A percentile compares a stretch with the other conserved stretches of the same genome.
Evolutionary conservation across 2,113 vertebrate genomes (phyloP).

Genomic region (Loxodonta africana): DNA sequence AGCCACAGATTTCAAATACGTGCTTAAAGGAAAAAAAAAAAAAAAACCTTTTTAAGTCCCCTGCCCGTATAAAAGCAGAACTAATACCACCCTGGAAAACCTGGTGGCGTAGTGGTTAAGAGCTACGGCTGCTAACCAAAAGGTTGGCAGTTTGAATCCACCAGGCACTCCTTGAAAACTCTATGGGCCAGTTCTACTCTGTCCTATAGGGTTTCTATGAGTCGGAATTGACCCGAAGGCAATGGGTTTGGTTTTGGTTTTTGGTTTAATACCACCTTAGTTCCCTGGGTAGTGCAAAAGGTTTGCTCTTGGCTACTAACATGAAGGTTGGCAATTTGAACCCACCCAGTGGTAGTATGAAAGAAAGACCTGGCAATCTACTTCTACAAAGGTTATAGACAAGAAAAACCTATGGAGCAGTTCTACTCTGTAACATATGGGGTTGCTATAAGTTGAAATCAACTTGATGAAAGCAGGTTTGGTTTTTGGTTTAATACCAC

Average conservation of each 20-base stretch:
- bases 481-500: background rate
- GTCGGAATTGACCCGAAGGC: too few species aligned
- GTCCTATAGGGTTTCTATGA: too few species aligned
- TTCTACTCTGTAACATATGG: background rate
- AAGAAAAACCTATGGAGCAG: background rate
- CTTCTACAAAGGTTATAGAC: too few species aligned
- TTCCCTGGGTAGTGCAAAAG: background rate
- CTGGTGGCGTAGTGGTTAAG: too few species aligned
- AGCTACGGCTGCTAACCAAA: too few species aligned
- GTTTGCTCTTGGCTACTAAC: background rate
- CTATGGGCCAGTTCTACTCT: too few species aligned
- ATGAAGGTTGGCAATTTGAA: background rate
- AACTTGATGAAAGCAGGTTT: background rate
- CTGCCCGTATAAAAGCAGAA: background rate
- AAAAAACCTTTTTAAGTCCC: background rate
- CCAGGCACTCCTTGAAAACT: too few species aligned
- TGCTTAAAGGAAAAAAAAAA: conserved; percentile 19
- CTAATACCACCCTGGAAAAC: background rate
- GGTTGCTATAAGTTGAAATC: background rate
- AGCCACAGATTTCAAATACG: background rate
- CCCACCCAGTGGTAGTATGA: background rate
- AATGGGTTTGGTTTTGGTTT: too few species aligned
- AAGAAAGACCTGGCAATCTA: background rate
- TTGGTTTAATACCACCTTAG: background rate
- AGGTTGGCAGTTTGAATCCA: too few species aligned